Evolutionary conservation across 2,113 vertebrate genomes (phyloP).

Genomic region (Notothenia coriiceps): DNA sequence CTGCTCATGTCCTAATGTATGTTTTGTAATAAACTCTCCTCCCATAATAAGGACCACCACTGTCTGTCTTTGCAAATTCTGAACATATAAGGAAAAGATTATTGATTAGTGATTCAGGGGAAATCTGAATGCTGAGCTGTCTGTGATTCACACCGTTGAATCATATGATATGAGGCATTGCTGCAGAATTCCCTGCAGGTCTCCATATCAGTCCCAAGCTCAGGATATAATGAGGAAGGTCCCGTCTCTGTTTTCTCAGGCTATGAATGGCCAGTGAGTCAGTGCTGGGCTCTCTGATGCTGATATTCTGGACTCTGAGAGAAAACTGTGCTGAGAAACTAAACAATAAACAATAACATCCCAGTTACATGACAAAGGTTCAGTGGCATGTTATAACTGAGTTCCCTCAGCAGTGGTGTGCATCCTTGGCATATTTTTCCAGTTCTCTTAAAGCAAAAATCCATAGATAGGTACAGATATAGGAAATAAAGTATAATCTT

Average conservation of each 20-base stretch:
- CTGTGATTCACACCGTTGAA: slow-evolving; percentile 54
- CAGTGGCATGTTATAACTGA: slow-evolving; percentile 9
- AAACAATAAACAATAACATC: slow-evolving; percentile 63
- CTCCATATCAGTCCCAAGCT: slow-evolving; percentile 22
- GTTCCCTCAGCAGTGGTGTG: slow-evolving; percentile 3
- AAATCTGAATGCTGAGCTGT: slow-evolving; percentile 18
- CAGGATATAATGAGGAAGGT: slow-evolving; percentile 46
- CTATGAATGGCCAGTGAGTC: slow-evolving; percentile 62
- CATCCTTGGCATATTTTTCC: slow-evolving; percentile 15
- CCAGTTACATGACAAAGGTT: slow-evolving; percentile 13
- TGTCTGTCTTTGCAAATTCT: slow-evolving; percentile 1
- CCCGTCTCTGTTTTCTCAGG: slow-evolving; percentile 60
- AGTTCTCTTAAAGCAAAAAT: slow-evolving; percentile 22
- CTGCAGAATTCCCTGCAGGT: slow-evolving; percentile 34
- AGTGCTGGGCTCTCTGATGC: slow-evolving; percentile 30
- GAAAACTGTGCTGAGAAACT: slow-evolving; percentile 38
- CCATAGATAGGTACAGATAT: slow-evolving; percentile 12
- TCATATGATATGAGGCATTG: slow-evolving; percentile 14
- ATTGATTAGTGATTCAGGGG: background rate
- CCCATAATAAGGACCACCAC: no score
- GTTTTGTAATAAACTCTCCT: no score
- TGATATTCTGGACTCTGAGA: slow-evolving; percentile 37
- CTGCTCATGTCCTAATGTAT: no score
- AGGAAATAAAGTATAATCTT: background rate
- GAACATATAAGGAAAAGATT: slow-evolving; percentile 28